These are phyloP conservation scores for Arrhopalites spinosus DNA, from an alignment of 2,888 invertebrate species.

Conservation along the genomic window DNA sequence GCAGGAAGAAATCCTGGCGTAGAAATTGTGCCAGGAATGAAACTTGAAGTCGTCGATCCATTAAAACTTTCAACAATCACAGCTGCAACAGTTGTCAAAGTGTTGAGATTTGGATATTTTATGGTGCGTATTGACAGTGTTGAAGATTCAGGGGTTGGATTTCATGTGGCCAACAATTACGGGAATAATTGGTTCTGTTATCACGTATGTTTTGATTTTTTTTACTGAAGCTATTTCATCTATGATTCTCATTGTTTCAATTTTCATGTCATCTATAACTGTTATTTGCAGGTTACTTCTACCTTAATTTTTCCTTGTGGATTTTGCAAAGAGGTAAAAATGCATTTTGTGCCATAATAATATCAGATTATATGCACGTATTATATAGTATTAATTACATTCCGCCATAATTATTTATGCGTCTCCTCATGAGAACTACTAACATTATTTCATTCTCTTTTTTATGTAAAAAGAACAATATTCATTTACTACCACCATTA, in stretches of 20 bases:
- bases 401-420: too few species aligned
- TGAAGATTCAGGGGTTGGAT: neutral
- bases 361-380: too few species aligned
- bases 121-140: constrained; percentile 92
- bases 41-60: constrained; percentile 95
- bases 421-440: too few species aligned
- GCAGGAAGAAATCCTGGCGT: constrained; percentile 52
- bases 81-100: constrained; percentile 92
- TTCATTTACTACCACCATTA: constrained; percentile 83
- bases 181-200: constrained; percentile 97
- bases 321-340: constrained; percentile 78
- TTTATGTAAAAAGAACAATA: constrained; percentile 76
- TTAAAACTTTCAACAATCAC: constrained; percentile 90
- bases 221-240: too few species aligned
- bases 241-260: too few species aligned
- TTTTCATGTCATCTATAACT: too few species aligned
- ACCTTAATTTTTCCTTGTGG: constrained; percentile 95
- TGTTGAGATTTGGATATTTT: constrained; percentile 87
- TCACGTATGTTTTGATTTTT: constrained; percentile 93
- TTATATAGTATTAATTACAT: too few species aligned
- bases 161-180: constrained; percentile 9
- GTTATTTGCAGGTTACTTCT: too few species aligned
- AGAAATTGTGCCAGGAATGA: constrained; percentile 75
- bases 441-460: too few species aligned
- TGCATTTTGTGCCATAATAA: constrained; percentile 82